phyloP scores from a whole-genome alignment of 2,888 invertebrate species.

The Pegoplata infirma region DNA sequence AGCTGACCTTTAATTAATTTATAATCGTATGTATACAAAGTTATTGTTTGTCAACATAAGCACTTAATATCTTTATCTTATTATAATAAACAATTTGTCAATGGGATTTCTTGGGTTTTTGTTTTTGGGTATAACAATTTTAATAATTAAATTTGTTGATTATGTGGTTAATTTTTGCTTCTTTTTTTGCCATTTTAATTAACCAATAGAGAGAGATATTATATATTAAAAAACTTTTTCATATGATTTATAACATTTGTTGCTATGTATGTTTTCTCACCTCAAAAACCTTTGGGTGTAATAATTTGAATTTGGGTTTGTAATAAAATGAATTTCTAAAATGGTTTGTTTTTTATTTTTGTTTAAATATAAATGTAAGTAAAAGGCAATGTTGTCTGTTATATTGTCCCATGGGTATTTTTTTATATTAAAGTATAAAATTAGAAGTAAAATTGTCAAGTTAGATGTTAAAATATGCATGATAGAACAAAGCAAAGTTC shows the following conservation, averaged over 20 bases:
- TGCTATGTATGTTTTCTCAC: background rate
- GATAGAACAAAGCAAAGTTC: background rate
- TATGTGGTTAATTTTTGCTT: background rate
- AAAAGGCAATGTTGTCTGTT: background rate
- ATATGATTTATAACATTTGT: background rate
- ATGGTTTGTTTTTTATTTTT: constrained; percentile 4
- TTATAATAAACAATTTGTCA: constrained; percentile 18
- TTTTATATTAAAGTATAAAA: background rate
- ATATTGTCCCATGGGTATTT: background rate
- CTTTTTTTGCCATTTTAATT: background rate
- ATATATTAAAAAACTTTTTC: background rate
- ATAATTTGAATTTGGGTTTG: constrained; percentile 27
- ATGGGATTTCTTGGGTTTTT: background rate
- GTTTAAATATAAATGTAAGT: background rate
- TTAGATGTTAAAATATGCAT: constrained; percentile 10
- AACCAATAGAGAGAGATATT: background rate
- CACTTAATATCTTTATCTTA: constrained; percentile 29
- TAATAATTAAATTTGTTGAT: background rate
- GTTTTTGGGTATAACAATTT: background rate
- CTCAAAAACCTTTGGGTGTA: constrained; percentile 5
- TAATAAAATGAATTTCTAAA: constrained; percentile 8
- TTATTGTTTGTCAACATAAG: constrained; percentile 31
- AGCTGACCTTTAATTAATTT: no score
- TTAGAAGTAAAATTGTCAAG: constrained; percentile 21
- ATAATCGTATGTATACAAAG: background rate